A percentile compares a stretch with the other conserved stretches of the same genome.
Evolutionary conservation across 2,113 vertebrate species (phyloP).

Genomic region (Protobothrops flavoviridis): DNA sequence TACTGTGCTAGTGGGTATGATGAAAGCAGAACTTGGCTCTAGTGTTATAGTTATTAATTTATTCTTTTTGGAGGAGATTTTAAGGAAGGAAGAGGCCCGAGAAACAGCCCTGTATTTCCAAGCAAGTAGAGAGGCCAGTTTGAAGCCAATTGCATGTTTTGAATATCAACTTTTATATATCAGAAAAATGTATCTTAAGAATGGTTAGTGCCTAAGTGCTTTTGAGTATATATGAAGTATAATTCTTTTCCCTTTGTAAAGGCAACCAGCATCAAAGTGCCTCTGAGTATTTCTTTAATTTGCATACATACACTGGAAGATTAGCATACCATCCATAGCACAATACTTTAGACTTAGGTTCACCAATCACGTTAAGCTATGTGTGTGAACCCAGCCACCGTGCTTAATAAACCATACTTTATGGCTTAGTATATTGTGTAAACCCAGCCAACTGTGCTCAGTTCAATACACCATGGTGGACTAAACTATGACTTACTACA

Average conservation of each 20-base stretch:
- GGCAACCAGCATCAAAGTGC: background rate
- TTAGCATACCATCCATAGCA: background rate
- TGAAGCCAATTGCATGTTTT: background rate
- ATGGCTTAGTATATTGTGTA: background rate
- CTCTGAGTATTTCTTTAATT: background rate
- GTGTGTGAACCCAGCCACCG: background rate
- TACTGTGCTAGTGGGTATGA: background rate
- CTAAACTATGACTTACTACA: background rate
- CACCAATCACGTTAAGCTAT: background rate
- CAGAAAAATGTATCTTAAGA: background rate
- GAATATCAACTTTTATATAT: background rate
- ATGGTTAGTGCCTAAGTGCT: background rate
- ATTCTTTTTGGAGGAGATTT: slow-evolving; percentile 58
- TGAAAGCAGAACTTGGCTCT: background rate
- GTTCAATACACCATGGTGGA: background rate
- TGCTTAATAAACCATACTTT: background rate
- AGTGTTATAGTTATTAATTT: slow-evolving; percentile 46
- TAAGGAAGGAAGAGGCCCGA: background rate
- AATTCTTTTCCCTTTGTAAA: background rate
- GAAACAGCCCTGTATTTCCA: background rate
- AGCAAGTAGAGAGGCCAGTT: background rate
- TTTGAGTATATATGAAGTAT: background rate
- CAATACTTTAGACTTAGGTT: background rate
- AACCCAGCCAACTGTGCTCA: background rate
- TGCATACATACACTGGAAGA: background rate